phyloP scores from a whole-genome alignment of 2,797 vertebrate species.

The Nannoperca obscura region DNA sequence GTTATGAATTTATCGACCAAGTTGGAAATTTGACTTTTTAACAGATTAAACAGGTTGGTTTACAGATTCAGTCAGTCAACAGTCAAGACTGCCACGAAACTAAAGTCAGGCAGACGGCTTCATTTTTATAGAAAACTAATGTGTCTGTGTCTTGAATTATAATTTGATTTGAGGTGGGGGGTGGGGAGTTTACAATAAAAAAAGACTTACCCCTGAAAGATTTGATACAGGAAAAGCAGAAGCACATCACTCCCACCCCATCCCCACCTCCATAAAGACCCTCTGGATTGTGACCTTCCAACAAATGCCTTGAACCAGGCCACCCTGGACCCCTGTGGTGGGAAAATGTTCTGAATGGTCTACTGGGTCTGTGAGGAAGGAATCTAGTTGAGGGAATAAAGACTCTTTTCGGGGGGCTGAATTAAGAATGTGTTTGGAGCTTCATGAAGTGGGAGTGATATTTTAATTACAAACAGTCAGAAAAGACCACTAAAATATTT shows the following conservation, averaged over 20 bases:
- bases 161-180: conserved; percentile 45
- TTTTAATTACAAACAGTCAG: conserved; percentile 55
- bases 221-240: conserved; percentile 48
- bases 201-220: conserved; percentile 38
- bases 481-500: conserved; percentile 25
- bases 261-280: conserved; percentile 58
- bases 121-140: conserved; percentile 44
- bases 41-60: background rate
- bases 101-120: conserved; percentile 27
- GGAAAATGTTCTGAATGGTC: conserved; percentile 80
- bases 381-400: conserved; percentile 65
- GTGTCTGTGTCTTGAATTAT: conserved; percentile 57
- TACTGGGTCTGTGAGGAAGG: conserved; percentile 66
- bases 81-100: conserved; percentile 7
- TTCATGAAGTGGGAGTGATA: conserved; percentile 55
- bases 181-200: conserved; percentile 14
- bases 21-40: too few relatives aligned
- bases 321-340: conserved; percentile 76
- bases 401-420: conserved; percentile 61
- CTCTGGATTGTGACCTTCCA: conserved; percentile 71
- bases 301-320: conserved; percentile 69
- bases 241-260: conserved; percentile 13
- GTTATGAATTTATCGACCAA: too few relatives aligned
- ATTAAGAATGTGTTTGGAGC: conserved; percentile 63
- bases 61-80: background rate